Percentiles rank a stretch among this genome's conserved stretches.
Conservation (phyloP, 1,140 invertebrate genomes). For the Cydia amplana region DNA sequence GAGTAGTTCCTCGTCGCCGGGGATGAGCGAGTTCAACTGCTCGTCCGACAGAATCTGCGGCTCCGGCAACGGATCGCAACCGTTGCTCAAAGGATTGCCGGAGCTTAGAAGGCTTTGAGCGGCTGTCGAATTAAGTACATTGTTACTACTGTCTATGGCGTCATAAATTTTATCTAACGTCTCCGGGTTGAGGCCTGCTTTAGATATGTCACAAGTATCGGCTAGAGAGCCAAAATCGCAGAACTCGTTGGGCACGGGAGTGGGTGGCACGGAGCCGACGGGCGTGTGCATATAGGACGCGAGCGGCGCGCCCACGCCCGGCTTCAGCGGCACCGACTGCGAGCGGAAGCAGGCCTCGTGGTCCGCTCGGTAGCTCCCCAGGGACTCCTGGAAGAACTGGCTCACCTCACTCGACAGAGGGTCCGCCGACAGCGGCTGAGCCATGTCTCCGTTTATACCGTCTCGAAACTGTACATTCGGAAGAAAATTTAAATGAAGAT, state of each 20-base stretch:
- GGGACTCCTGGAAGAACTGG: conserved; percentile 78
- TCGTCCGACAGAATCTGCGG: conserved; percentile 62
- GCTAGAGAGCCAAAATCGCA: conserved; percentile 83
- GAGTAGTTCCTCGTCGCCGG: conserved; percentile 53
- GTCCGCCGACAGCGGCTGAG: conserved; percentile 70
- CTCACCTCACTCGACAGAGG: conserved; percentile 79
- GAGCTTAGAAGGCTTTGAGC: conserved; percentile 58
- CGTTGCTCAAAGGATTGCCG: conserved; percentile 58
- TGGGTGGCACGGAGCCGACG: conserved; percentile 84
- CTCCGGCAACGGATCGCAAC: conserved; percentile 62
- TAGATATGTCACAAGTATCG: conserved; percentile 77
- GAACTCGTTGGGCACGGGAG: conserved; percentile 85
- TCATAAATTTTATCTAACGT: conserved; percentile 78
- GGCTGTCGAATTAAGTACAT: conserved; percentile 62
- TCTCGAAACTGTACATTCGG: conserved; percentile 59
- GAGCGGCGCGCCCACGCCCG: conserved; percentile 69
- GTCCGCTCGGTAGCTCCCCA: conserved; percentile 53
- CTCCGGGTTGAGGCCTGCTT: conserved; percentile 76
- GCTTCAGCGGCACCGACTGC: conserved; percentile 87
- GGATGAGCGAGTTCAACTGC: conserved; percentile 62
- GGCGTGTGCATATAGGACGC: conserved; percentile 80
- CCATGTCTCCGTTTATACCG: conserved; percentile 61
- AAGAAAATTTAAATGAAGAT: conserved; percentile 64
- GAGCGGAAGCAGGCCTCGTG: conserved; percentile 81
- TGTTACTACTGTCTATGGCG: conserved; percentile 75